Conservation (phyloP, 2,113 vertebrate genomes). For the Dendrocopos noguchii region DNA sequence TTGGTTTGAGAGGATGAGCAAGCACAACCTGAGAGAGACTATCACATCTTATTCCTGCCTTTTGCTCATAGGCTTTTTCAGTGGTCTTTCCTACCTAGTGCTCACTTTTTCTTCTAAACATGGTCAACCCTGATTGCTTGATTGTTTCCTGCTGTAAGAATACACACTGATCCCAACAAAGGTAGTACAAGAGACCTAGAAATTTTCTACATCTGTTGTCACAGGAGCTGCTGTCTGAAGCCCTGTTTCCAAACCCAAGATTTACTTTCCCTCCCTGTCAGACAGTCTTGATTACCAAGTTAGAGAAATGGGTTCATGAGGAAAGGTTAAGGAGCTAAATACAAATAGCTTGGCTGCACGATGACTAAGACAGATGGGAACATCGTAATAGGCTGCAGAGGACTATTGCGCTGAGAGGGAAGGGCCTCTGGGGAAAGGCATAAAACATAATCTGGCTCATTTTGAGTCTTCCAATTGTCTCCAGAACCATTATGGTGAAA, state of each 20-base stretch:
- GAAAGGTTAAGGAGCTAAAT: conserved; percentile 59
- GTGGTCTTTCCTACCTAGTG: not conserved
- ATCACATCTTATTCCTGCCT: not conserved
- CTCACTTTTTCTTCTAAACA: not conserved
- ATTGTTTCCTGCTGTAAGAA: not conserved
- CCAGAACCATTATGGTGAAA: conserved; percentile 37
- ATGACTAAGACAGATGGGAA: conserved; percentile 59
- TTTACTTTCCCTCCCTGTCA: conserved; percentile 23
- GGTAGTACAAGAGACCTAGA: not conserved
- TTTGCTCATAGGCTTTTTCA: not conserved
- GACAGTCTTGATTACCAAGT: not conserved
- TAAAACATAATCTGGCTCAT: conserved; percentile 49
- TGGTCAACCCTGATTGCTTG: not conserved
- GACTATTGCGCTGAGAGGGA: conserved; percentile 25
- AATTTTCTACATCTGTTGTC: not conserved
- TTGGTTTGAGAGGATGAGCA: not conserved
- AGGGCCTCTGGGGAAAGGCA: conserved; percentile 39
- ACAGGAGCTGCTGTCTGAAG: not conserved
- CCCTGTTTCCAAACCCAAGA: not conserved
- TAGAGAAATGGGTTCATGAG: conserved; percentile 44
- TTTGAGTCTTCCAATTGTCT: conserved; percentile 52
- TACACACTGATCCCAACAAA: not conserved
- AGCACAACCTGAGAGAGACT: not conserved
- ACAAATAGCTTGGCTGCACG: conserved; percentile 10
- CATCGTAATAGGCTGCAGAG: conserved; percentile 32